These are phyloP conservation scores for Odiellus spinosus DNA, from an alignment of 2,888 invertebrate genomes.

Conservation along the genomic window DNA sequence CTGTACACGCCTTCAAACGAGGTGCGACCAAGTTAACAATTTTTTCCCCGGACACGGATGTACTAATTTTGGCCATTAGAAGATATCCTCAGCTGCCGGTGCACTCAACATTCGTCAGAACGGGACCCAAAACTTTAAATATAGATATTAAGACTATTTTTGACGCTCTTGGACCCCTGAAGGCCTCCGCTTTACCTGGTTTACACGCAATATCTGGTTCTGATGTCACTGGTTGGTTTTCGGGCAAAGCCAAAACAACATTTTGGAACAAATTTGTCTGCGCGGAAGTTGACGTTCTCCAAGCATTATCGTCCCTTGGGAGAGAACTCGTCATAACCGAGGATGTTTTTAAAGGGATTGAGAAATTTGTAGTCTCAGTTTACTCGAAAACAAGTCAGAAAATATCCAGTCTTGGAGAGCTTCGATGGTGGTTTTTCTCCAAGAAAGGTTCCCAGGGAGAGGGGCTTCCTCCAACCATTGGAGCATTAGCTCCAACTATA, in stretches of 20 bases:
- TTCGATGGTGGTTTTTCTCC: not conserved
- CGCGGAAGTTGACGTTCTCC: not conserved
- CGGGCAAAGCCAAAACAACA: not conserved
- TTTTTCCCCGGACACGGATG: too few relatives aligned
- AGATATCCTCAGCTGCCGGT: too few relatives aligned
- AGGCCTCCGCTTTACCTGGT: not conserved
- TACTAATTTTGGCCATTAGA: too few relatives aligned
- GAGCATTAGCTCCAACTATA: not conserved
- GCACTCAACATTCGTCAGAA: too few relatives aligned
- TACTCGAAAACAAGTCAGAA: not conserved
- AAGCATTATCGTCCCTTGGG: not conserved
- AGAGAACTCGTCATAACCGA: not conserved
- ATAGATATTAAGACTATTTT: not conserved
- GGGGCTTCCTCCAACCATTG: not conserved
- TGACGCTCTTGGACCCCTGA: not conserved
- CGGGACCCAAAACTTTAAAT: too few relatives aligned
- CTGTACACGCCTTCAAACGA: not conserved
- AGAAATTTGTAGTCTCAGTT: not conserved
- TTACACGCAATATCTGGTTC: not conserved
- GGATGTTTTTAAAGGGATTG: not conserved
- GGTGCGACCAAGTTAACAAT: not conserved
- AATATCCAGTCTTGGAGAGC: not conserved
- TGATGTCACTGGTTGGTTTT: not conserved
- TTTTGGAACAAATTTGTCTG: not conserved
- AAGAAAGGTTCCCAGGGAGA: not conserved